These are phyloP conservation scores for Gonioctena quinquepunctata DNA, from an alignment of 1,140 invertebrate genomes.

Conservation along the genomic window DNA sequence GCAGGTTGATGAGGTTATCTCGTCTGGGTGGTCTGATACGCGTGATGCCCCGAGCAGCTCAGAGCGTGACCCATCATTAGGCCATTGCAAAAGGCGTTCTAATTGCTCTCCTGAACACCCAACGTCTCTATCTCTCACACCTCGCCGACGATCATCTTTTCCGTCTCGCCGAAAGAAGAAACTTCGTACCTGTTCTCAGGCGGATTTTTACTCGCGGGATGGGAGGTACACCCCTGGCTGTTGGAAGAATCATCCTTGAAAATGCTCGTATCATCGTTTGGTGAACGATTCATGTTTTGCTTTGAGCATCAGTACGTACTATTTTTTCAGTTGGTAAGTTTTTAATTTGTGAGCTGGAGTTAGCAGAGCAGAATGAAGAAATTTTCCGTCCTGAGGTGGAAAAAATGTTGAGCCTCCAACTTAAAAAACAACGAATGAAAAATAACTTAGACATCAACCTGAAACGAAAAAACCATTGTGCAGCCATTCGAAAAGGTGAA, in stretches of 20 bases:
- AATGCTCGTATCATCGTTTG: too few species aligned
- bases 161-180: not conserved
- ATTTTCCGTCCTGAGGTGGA: too few species aligned
- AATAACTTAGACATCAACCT: too few species aligned
- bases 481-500: too few species aligned
- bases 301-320: too few species aligned
- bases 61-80: slow-evolving; percentile 47
- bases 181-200: slow-evolving; percentile 7
- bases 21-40: slow-evolving; percentile 44
- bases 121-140: slow-evolving; percentile 43
- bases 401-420: too few species aligned
- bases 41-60: slow-evolving; percentile 39
- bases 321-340: too few species aligned
- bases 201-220: not conserved
- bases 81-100: slow-evolving; percentile 50
- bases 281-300: too few species aligned
- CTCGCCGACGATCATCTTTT: slow-evolving; percentile 18
- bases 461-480: too few species aligned
- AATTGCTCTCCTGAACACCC: slow-evolving; percentile 47
- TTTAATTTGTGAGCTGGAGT: too few species aligned
- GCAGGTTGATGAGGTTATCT: slow-evolving; percentile 22
- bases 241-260: not conserved
- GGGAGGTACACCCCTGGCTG: not conserved
- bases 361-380: too few species aligned
- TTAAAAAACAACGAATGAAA: too few species aligned